A percentile compares a stretch with the other conserved stretches of the same genome.
Evolutionary conservation across 1,140 invertebrate genomes (phyloP).

Genomic region (Lepidurus apus): DNA sequence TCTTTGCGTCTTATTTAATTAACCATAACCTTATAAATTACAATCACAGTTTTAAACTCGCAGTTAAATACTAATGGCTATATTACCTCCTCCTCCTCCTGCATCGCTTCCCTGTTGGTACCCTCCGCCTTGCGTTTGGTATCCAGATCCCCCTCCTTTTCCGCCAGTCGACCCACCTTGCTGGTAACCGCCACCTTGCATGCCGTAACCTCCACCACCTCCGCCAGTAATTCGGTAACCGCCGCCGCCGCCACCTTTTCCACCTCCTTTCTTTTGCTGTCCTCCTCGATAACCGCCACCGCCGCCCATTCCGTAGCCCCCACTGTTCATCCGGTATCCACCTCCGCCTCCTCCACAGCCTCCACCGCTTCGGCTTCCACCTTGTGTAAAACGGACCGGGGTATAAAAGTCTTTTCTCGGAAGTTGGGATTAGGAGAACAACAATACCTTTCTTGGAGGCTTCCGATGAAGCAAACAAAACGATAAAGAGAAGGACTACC

Average conservation of each 20-base stretch:
- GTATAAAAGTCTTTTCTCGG: not conserved
- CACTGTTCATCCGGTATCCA: not conserved
- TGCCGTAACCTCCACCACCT: not conserved
- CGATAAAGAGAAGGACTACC: too few relatives aligned
- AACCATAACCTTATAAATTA: too few relatives aligned
- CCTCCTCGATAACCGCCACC: not conserved
- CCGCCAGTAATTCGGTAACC: not conserved
- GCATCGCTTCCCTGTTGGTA: not conserved
- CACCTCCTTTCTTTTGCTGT: not conserved
- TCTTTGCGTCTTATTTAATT: too few relatives aligned
- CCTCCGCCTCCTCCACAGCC: not conserved
- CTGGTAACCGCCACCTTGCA: not conserved
- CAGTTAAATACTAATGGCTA: too few relatives aligned
- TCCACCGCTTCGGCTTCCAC: not conserved
- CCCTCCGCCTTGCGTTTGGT: not conserved
- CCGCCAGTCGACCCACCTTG: not conserved
- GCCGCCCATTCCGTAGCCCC: not conserved
- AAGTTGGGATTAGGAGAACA: not conserved
- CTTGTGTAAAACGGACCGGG: not conserved
- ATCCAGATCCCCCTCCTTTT: not conserved
- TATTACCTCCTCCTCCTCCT: not conserved
- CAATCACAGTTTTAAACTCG: too few relatives aligned
- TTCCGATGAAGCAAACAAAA: not conserved
- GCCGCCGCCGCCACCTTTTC: not conserved
- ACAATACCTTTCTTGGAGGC: slow-evolving; percentile 5